Evolutionary conservation across 2,888 invertebrate species (phyloP), one percentile per base, ranked within the genome.

Genomic region (Papilio demoleus): DNA sequence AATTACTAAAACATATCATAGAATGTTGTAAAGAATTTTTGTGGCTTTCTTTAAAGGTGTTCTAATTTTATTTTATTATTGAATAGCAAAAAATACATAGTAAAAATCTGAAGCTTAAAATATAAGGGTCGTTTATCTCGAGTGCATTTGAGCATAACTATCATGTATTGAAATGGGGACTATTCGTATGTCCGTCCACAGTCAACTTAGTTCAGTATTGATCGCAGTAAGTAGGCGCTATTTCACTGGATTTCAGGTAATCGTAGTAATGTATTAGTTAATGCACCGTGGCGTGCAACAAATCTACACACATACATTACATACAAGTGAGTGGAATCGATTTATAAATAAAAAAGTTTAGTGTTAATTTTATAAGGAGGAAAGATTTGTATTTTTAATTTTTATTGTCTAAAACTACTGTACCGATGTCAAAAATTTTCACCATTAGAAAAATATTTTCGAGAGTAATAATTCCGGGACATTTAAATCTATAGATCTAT

Each of bases 241-340:
- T 61, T 61, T 61, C 61, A 61, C 61, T 31, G 61, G 61, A 61
- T 61, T 61, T 31, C 61, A 45, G 42, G 27, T 61, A 61, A 61
- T 61, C 42, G 45, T 61, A 27, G 27, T 61, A 61, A 61, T 61
- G 31, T 61, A 61, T 42, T 45, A 40, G 42, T 61, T 61, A 61
- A 61, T 31, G 45, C 61, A 12, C 27, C 45, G 24, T 45, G 27
- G 47, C 45, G 22, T 62, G 22, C 14, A 59, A 22, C 19, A 58
- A 47, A 34, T 34, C 19, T 58, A 34, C 19, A 36, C 19, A 38
- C 12, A 3, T 36, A 38, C 36, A 36, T 12, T 36, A 56, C 9
- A 14, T 2, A 12, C 4, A 1, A 31, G 6, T 31, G 36, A 11
- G 11, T 36, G 36, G 36, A 36, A 36, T 11, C 11, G 11, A 8